Conservation (phyloP, 2,797 vertebrate genomes). For the Enteromius afrohamiltoni region DNA sequence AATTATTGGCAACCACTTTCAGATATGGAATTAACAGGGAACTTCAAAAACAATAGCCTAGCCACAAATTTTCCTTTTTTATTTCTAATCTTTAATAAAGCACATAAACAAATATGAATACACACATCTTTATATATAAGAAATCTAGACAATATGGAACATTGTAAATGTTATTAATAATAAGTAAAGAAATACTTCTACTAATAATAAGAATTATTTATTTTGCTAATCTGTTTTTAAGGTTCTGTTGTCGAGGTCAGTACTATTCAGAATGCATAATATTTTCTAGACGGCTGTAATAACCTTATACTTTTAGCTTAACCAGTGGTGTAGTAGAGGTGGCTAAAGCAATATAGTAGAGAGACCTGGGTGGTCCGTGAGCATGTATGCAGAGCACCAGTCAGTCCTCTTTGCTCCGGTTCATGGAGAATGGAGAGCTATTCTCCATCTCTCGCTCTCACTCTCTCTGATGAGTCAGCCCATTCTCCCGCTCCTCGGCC, state of each 20-base stretch:
- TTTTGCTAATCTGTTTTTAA: background rate
- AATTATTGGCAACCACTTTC: conserved; percentile 65
- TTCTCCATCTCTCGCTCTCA: conserved; percentile 32
- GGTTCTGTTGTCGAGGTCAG: conserved; percentile 12
- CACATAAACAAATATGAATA: background rate
- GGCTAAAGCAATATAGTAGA: conserved; percentile 30
- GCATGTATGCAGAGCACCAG: conserved; percentile 19
- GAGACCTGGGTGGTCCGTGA: conserved; percentile 55
- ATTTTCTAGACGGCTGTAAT: conserved; percentile 18
- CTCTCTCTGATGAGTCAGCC: conserved; percentile 63
- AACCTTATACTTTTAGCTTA: conserved; percentile 17
- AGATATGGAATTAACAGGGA: conserved; percentile 51
- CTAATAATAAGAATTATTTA: background rate
- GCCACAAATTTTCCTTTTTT: background rate
- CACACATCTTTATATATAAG: background rate
- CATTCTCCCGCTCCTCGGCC: conserved; percentile 59
- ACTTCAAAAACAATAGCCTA: conserved; percentile 62
- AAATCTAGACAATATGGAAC: background rate
- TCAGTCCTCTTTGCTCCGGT: conserved; percentile 18
- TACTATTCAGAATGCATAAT: conserved; percentile 10
- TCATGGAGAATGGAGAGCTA: conserved; percentile 14
- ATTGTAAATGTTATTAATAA: background rate
- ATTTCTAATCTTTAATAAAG: conserved; percentile 16
- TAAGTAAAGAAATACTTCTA: background rate
- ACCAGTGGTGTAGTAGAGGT: conserved; percentile 25